These are phyloP conservation scores for Agriopis marginaria DNA, from an alignment of 2,888 invertebrate species.

Conservation along the genomic window DNA sequence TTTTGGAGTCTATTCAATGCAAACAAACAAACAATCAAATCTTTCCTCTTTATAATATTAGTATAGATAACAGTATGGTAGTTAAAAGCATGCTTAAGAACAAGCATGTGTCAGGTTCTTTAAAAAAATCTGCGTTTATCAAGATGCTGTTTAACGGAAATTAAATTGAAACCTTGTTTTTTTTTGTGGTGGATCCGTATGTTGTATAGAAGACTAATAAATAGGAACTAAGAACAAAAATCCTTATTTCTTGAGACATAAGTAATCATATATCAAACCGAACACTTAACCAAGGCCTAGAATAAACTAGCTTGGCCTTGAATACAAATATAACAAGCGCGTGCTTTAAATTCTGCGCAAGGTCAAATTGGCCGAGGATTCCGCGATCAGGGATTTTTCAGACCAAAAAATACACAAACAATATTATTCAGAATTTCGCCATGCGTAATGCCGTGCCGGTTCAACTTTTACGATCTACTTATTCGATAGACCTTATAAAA, in stretches of 20 bases:
- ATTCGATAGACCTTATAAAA: constrained; percentile 37
- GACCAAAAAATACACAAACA: constrained; percentile 33
- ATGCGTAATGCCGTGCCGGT: constrained; percentile 28
- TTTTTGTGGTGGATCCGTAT: too few relatives aligned
- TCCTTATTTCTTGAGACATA: not conserved
- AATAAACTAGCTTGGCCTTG: constrained; percentile 7
- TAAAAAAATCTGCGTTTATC: too few relatives aligned
- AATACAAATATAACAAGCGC: constrained; percentile 10
- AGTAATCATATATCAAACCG: not conserved
- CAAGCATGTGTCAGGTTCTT: too few relatives aligned
- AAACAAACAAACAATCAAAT: too few relatives aligned
- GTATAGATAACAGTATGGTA: too few relatives aligned
- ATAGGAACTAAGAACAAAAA: not conserved
- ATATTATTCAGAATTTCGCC: constrained; percentile 30
- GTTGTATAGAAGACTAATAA: too few relatives aligned
- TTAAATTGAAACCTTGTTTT: too few relatives aligned
- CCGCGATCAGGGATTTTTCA: constrained; percentile 21
- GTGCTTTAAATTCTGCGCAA: constrained; percentile 27
- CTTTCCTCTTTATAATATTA: too few relatives aligned
- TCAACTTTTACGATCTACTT: constrained; percentile 36
- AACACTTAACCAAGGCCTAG: constrained; percentile 6
- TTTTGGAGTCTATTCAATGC: too few relatives aligned
- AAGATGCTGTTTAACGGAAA: too few relatives aligned
- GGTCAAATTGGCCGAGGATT: constrained; percentile 30
- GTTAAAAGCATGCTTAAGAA: too few relatives aligned